A percentile compares a stretch with the other conserved stretches of the same genome.
These are phyloP conservation scores for Drosophila navojoa DNA, from an alignment of 1,140 invertebrate genomes.

Conservation along the genomic window DNA sequence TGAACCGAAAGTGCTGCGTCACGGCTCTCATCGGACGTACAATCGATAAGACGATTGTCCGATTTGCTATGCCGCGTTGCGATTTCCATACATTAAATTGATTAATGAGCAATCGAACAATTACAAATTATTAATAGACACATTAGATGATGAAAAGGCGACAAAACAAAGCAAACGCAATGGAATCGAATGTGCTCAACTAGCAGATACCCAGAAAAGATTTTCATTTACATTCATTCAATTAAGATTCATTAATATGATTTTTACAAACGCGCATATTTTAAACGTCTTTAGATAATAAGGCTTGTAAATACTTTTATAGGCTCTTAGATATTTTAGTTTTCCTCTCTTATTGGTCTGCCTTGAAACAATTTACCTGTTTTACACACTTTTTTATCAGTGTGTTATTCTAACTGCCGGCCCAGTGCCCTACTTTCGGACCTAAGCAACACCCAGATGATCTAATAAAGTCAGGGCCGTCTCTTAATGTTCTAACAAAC, in stretches of 20 bases:
- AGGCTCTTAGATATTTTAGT: no score
- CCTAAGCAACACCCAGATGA: neutral
- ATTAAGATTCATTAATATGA: no score
- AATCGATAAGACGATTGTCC: conserved; percentile 26
- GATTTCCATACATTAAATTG: conserved; percentile 9
- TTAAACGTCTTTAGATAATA: no score
- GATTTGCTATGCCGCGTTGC: conserved; percentile 9
- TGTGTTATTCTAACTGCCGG: neutral
- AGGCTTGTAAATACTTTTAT: no score
- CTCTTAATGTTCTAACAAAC: conserved; percentile 5
- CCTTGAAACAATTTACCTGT: no score
- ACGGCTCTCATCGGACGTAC: neutral
- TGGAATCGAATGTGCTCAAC: neutral
- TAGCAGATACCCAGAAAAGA: no score
- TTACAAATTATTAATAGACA: conserved; percentile 6
- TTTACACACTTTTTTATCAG: no score
- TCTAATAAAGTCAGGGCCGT: conserved; percentile 42
- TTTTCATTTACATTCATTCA: no score
- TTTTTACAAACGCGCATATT: no score
- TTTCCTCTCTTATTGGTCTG: no score
- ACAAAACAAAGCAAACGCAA: no score
- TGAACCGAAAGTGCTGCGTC: conserved; percentile 21
- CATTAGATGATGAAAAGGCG: neutral
- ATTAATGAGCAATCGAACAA: conserved; percentile 16
- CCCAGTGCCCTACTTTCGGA: conserved; percentile 14